Conservation (phyloP, 2,888 invertebrate genomes). For the Crossocerus cetratus region DNA sequence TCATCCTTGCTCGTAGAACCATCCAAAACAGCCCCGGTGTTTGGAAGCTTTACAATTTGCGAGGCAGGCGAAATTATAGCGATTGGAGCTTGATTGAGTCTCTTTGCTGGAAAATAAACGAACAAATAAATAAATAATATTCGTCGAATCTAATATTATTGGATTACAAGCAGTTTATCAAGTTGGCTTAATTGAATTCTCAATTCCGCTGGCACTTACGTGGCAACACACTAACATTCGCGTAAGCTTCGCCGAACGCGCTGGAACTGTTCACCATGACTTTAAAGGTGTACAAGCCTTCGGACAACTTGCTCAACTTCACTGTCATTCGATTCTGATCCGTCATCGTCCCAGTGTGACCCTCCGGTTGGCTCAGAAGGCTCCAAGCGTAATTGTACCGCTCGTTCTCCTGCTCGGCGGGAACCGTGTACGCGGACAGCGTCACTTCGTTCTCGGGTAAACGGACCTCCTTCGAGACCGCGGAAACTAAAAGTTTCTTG, state of each 20-base stretch:
- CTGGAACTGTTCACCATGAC: constrained; percentile 88
- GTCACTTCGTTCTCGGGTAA: constrained; percentile 92
- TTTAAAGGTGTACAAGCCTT: constrained; percentile 93
- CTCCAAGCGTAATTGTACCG: constrained; percentile 95
- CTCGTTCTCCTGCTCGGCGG: constrained; percentile 85
- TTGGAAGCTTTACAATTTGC: constrained; percentile 93
- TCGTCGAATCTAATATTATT: no score
- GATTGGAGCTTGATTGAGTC: constrained; percentile 90
- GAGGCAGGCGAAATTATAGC: constrained; percentile 91
- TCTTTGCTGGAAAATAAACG: constrained; percentile 82
- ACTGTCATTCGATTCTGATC: constrained; percentile 91
- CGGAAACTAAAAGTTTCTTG: constrained; percentile 85
- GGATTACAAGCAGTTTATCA: no score
- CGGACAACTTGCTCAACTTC: constrained; percentile 89
- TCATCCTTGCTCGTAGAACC: constrained; percentile 89
- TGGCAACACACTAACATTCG: constrained; percentile 93
- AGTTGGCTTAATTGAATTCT: no score
- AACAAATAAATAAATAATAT: no score
- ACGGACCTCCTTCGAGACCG: constrained; percentile 86
- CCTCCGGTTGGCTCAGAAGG: constrained; percentile 89
- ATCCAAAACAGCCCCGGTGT: constrained; percentile 93
- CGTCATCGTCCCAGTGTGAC: constrained; percentile 86
- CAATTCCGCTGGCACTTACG: constrained; percentile 73
- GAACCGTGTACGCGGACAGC: constrained; percentile 88
- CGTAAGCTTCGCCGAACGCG: constrained; percentile 88